Conservation (phyloP, 2,888 invertebrate species). For the Drosophila picticornis region DNA sequence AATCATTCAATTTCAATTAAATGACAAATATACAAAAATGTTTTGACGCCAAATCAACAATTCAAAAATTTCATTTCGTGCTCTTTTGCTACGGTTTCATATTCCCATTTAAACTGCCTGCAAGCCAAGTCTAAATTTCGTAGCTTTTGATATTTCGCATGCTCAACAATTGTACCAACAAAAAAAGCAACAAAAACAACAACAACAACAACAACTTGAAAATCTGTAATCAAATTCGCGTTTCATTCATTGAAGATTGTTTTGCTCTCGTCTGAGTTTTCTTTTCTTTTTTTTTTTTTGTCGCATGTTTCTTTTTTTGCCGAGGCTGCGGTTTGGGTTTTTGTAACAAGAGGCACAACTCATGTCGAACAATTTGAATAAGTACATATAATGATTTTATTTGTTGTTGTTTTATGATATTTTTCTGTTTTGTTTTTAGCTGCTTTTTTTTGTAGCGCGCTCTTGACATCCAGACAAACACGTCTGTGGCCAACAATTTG, state of each 20-base stretch:
- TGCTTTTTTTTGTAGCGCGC: constrained; percentile 10
- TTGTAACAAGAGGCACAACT: constrained; percentile 72
- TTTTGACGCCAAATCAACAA: constrained; percentile 77
- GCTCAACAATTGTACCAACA: constrained; percentile 49
- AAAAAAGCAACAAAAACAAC: constrained; percentile 31
- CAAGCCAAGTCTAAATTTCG: constrained; percentile 35
- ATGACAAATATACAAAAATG: constrained; percentile 72
- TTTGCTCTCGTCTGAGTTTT: constrained; percentile 32
- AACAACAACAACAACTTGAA: constrained; percentile 39
- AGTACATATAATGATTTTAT: constrained; percentile 48
- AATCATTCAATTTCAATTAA: constrained; percentile 78
- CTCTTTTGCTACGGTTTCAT: constrained; percentile 57
- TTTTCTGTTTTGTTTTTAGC: constrained; percentile 11
- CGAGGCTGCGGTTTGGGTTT: constrained; percentile 17
- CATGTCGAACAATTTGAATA: constrained; percentile 74
- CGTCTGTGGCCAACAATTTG: constrained; percentile 65
- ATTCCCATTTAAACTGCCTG: constrained; percentile 51
- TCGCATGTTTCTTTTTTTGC: constrained; percentile 59
- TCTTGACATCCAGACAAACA: constrained; percentile 46
- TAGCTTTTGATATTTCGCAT: constrained; percentile 52
- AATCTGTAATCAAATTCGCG: constrained; percentile 47
- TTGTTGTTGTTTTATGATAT: constrained; percentile 6
- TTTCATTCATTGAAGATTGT: constrained; percentile 70
- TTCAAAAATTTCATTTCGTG: constrained; percentile 69
- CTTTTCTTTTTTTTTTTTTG: constrained; percentile 44